Evolutionary conservation across 1,140 invertebrate species (phyloP).

Genomic region (Aethina tumida): DNA sequence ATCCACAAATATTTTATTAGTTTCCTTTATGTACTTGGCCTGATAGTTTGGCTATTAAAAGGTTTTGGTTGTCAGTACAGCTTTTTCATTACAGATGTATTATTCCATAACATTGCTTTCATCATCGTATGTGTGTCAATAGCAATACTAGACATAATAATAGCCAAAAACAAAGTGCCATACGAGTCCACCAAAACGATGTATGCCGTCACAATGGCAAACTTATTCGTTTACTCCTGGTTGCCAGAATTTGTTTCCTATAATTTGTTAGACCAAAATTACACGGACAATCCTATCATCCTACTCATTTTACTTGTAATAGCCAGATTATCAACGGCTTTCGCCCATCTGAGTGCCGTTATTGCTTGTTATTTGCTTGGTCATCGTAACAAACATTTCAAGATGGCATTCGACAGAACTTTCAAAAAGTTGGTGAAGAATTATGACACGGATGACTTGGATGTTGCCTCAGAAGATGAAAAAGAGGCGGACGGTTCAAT

Average conservation of each 20-base stretch:
- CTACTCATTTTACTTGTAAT: too few relatives aligned
- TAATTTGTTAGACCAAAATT: too few relatives aligned
- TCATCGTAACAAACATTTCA: slow-evolving; percentile 9
- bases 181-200: neutral
- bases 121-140: too few relatives aligned
- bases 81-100: neutral
- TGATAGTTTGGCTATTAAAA: slow-evolving; percentile 9
- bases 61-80: neutral
- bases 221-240: neutral
- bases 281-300: too few relatives aligned
- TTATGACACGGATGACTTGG: slow-evolving; percentile 8
- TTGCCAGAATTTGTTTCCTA: too few relatives aligned
- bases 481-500: too few relatives aligned
- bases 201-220: neutral
- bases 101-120: too few relatives aligned
- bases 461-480: too few relatives aligned
- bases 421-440: slow-evolving; percentile 3
- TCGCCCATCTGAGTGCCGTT: too few relatives aligned
- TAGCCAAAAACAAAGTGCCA: neutral
- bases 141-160: neutral
- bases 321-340: too few relatives aligned
- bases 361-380: too few relatives aligned
- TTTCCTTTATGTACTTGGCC: slow-evolving; percentile 1
- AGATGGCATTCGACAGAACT: slow-evolving; percentile 7
- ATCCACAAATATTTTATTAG: neutral